Evolutionary conservation across 2,888 invertebrate genomes (phyloP).

Genomic region (Lysandra coridon): DNA sequence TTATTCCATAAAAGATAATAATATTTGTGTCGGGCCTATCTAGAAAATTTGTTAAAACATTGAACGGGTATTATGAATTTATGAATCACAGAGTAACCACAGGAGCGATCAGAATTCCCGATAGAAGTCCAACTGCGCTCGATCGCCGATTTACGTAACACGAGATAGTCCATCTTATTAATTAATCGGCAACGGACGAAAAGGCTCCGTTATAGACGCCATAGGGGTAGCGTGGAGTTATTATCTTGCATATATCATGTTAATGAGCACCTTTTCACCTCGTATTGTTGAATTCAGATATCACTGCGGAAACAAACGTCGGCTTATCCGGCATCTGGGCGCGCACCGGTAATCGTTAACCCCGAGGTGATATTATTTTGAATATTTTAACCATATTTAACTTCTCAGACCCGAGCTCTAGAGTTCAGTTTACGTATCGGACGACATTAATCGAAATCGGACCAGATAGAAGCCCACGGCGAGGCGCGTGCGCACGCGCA

Average conservation of each 20-base stretch:
- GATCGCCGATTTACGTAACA: constrained; percentile 14
- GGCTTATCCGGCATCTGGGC: constrained; percentile 79
- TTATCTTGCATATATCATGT: constrained; percentile 79
- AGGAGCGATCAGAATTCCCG: background rate
- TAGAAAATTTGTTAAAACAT: background rate
- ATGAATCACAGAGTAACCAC: background rate
- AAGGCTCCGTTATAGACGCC: constrained; percentile 39
- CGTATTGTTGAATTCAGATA: constrained; percentile 80
- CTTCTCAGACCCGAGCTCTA: constrained; percentile 65
- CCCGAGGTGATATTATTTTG: constrained; percentile 80
- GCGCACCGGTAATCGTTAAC: constrained; percentile 80
- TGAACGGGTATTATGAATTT: background rate
- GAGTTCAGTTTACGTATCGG: constrained; percentile 67
- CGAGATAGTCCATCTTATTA: constrained; percentile 16
- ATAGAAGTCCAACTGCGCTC: background rate
- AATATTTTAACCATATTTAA: constrained; percentile 76
- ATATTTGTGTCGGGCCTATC: too few relatives aligned
- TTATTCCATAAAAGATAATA: background rate
- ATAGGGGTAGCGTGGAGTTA: constrained; percentile 53
- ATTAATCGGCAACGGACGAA: constrained; percentile 29
- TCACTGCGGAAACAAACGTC: constrained; percentile 81
- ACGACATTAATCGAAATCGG: constrained; percentile 76
- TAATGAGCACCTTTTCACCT: constrained; percentile 80
- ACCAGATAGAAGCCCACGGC: constrained; percentile 68
- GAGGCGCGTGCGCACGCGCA: constrained; percentile 76